A percentile compares a stretch with the other conserved stretches of the same genome.
Conservation (phyloP, 2,797 vertebrate genomes). For the Helicolenus hilgendorfi region DNA sequence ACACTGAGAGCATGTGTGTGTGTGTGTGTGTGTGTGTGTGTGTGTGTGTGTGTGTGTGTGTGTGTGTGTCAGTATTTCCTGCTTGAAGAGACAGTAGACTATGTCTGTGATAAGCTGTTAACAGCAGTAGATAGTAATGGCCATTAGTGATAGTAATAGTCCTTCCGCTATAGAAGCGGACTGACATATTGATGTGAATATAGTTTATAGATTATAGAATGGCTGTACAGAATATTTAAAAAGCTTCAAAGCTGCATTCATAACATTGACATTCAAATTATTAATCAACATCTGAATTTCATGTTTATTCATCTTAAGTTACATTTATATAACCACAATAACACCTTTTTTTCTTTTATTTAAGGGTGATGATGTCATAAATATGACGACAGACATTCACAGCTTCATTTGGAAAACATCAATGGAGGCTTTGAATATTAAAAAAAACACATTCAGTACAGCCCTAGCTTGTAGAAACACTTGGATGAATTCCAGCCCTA, state of each 20-base stretch:
- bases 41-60: background rate
- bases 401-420: no score
- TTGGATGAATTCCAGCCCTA: background rate
- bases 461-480: background rate
- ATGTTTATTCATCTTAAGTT: no score
- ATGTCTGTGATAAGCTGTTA: constrained; percentile 1
- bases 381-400: no score
- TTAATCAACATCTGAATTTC: background rate
- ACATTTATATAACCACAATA: no score
- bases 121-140: background rate
- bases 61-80: constrained; percentile 42
- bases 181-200: background rate
- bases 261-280: background rate
- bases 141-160: background rate
- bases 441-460: no score
- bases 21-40: background rate
- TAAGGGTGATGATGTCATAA: no score
- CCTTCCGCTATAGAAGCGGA: background rate
- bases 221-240: no score
- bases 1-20: background rate
- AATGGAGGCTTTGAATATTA: no score
- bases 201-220: no score
- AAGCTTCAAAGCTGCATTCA: background rate
- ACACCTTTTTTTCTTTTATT: no score
- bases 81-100: constrained; percentile 21